Base-by-base conservation (phyloP, 1,140 invertebrate genomes). In the Apis cerana region DNA sequence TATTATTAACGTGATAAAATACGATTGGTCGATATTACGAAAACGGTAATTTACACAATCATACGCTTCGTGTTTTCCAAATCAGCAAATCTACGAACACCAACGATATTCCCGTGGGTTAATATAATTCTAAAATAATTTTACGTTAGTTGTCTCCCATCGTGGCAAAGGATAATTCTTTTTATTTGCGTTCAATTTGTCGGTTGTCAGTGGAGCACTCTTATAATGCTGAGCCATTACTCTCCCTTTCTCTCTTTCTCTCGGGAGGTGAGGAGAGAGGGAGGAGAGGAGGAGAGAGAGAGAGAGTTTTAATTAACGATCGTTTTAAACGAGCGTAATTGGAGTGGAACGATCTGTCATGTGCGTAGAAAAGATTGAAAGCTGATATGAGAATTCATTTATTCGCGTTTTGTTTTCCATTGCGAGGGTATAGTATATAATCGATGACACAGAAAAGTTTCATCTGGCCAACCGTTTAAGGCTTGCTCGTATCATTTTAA, bases 261-360 rank as follows among this genome's bases (percentile, higher is more conserved):
- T 0, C 33, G 33, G 33, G 33, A 43, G n/a, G n/a, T n/a, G n/a
- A n/a, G n/a, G n/a, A n/a, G n/a, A n/a, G n/a, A n/a, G 0, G 33
- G 33, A 33, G 33, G 33, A 4, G 33, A 3, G 33, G 33, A 43
- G 33, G 33, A 5, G 54, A 5, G 54, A 48, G 15, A 23, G 59
- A 48, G 58, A 27, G 78, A 78, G 75, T 78, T 82, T 82, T 71
- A 82, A 82, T 82, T 71, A 82, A 72, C 82, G 62, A 75, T 61
- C 71, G 78, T 69, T 84, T 80, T 74, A 69, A 84, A 74, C 70
- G 59, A 59, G 50, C 54, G 68, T 84, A 80, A 84, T 84, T 84
- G 78, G 65, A 84, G 78, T 75, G 77, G 78, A 75, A 81, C 82
- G 54, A 84, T 75, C 64, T 70, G 78, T 84, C 82, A 80, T 61